Evolutionary conservation across 2,888 invertebrate species (phyloP), one percentile per base, ranked within the genome.

Genomic region (Drosophila incognita): DNA sequence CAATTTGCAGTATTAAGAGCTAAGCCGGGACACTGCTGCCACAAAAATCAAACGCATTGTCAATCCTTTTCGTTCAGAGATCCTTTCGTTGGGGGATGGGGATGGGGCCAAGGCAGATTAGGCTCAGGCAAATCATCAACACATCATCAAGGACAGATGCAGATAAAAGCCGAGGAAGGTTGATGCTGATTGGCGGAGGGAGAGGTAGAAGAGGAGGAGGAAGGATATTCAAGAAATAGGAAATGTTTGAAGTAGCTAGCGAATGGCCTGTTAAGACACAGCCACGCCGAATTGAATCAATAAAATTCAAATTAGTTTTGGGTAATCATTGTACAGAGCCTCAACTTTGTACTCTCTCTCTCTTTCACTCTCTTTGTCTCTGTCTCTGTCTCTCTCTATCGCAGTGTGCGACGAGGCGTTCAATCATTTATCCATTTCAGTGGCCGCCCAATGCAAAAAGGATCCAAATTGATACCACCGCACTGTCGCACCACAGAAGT

Each of bases 261-360:
- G 51, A 53, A 71, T 69, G 68, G 76, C 56, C 79, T 74, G 88
- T 74, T 70, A 78, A 71, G 70, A 69, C 67, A 65, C 48, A 68
- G 46, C 46, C 61, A 76, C 64, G 68, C 74, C 74, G 76, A 79
- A 84, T 82, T 79, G 74, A 85, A 83, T 83, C 82, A 91, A 90
- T 91, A 89, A 90, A 90, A 90, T 91, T 87, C 91, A 90, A 90
- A 90, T 91, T 91, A 91, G 91, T 90, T 91, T 89, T 79, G 77
- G 90, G 79, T 83, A 80, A 90, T 91, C 83, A 91, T 81, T 79
- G 81, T 53, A 63, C 71, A 59, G 58, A 76, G 52, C 57, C 57
- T 46, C 27, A 75, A 51, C 60, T 69, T 46, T 4, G 36, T 49
- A 56, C 18, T 54, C 54, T 18, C 35, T 18, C 56, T n/a, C 29